A percentile compares a stretch with the other conserved stretches of the same genome.
Evolutionary conservation across 2,797 vertebrate species (phyloP).

Genomic region (Acridotheres tristis): DNA sequence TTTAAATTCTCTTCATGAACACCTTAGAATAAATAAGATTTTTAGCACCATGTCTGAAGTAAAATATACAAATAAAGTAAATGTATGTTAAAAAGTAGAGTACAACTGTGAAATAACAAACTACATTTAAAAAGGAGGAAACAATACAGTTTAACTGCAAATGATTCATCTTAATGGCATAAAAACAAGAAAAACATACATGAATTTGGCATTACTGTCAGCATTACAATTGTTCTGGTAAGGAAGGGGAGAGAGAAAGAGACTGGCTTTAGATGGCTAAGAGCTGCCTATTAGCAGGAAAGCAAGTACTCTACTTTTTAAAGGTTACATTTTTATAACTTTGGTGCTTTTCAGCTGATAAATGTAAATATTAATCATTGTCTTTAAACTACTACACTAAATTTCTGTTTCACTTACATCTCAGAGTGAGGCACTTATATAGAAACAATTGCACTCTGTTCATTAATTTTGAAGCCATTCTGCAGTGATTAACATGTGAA

Average conservation of each 20-base stretch:
- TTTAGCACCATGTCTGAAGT: constrained; percentile 10
- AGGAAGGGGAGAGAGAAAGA: background rate
- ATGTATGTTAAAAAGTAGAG: background rate
- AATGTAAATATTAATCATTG: background rate
- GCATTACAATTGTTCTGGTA: background rate
- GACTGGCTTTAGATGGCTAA: background rate
- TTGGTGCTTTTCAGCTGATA: background rate
- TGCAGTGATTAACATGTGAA: constrained; percentile 55
- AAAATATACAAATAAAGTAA: background rate
- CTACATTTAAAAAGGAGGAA: background rate
- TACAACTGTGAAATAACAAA: constrained; percentile 6
- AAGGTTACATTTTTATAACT: constrained; percentile 24
- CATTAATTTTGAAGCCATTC: constrained; percentile 67
- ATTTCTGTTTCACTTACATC: constrained; percentile 24
- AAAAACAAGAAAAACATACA: constrained; percentile 21
- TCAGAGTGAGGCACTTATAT: constrained; percentile 6
- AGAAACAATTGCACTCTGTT: constrained; percentile 62
- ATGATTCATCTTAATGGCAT: constrained; percentile 40
- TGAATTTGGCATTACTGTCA: constrained; percentile 17
- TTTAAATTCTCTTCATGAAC: constrained; percentile 27
- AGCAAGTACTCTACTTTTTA: background rate
- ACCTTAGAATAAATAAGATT: constrained; percentile 13
- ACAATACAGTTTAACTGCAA: background rate
- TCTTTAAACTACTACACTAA: background rate
- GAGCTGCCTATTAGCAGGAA: background rate